Percentiles rank a stretch among this genome's conserved stretches.
Evolutionary conservation across 2,797 vertebrate species (phyloP).

Genomic region (Myioborus miniatus): DNA sequence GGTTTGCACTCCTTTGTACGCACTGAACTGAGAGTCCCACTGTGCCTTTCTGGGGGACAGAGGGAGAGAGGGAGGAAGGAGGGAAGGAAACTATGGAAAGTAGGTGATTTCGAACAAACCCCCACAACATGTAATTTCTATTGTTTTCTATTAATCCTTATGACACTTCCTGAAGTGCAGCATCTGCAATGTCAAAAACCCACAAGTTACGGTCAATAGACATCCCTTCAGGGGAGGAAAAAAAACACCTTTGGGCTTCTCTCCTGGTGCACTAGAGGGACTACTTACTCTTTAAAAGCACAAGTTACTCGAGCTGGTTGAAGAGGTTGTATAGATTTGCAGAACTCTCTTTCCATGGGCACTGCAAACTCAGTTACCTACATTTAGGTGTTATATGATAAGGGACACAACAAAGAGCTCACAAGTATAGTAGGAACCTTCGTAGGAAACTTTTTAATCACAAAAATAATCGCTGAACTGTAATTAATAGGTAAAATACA

Average conservation of each 20-base stretch:
- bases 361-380: background rate
- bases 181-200: background rate
- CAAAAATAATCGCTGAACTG: background rate
- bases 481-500: background rate
- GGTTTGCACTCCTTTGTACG: background rate
- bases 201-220: background rate
- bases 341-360: background rate
- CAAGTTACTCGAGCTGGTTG: background rate
- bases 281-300: background rate
- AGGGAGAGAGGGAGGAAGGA: background rate
- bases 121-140: background rate
- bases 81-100: background rate
- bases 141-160: background rate
- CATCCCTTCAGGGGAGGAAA: background rate
- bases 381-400: background rate
- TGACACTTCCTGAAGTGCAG: background rate
- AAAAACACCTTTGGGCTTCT: background rate
- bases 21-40: background rate
- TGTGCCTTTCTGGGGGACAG: accelerated
- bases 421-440: background rate
- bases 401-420: background rate
- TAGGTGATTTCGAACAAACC: background rate
- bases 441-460: background rate
- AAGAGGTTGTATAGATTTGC: background rate
- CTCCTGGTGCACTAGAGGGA: background rate